phyloP scores from a whole-genome alignment of 1,140 invertebrate species.

The Euura lappo region DNA sequence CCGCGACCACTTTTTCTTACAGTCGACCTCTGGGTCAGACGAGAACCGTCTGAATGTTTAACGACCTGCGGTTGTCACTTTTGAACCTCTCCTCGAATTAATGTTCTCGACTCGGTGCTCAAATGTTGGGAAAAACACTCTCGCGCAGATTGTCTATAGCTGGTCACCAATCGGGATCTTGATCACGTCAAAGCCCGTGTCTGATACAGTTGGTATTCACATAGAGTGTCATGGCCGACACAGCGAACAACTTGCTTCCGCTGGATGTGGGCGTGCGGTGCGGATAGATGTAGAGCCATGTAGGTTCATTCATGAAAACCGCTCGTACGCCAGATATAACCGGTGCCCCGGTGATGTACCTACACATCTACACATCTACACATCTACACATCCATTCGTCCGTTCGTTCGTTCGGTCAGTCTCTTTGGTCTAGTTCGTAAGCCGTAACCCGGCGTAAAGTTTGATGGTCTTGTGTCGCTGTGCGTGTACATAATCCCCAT shows the following conservation, averaged over 20 bases:
- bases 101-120: neutral
- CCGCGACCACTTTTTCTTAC: neutral
- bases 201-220: constrained; percentile 31
- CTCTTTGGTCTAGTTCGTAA: too few relatives aligned
- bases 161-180: too few relatives aligned
- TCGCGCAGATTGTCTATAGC: too few relatives aligned
- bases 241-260: constrained; percentile 39
- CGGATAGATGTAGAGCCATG: neutral
- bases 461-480: too few relatives aligned
- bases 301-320: constrained; percentile 36
- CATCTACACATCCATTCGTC: neutral
- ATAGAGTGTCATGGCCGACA: constrained; percentile 30
- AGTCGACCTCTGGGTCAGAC: neutral
- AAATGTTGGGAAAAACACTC: neutral
- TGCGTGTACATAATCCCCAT: too few relatives aligned
- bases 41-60: neutral
- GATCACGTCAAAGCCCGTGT: too few relatives aligned
- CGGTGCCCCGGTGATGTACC: neutral
- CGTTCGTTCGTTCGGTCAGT: too few relatives aligned
- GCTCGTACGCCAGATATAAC: constrained; percentile 23
- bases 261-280: constrained; percentile 30
- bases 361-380: neutral
- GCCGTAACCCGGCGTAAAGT: too few relatives aligned
- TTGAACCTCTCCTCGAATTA: neutral
- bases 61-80: neutral